phyloP scores from a whole-genome alignment of 2,797 vertebrate genomes.

The Chrysolophus pictus region DNA sequence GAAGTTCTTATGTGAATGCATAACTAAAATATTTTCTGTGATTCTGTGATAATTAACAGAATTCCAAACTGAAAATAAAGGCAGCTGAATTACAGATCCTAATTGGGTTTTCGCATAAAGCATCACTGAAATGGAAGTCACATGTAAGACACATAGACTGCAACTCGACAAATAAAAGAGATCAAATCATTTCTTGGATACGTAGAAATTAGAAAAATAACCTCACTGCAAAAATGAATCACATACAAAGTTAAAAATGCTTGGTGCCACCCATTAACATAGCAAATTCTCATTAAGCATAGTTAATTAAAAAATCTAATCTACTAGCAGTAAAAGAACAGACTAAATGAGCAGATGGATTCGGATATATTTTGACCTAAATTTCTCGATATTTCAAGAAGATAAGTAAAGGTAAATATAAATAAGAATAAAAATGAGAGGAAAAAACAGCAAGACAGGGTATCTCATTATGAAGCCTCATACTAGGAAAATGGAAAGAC shows the following conservation, averaged over 20 bases:
- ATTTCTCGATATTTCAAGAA: slow-evolving; percentile 48
- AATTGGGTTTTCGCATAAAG: not conserved
- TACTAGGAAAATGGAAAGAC: not conserved
- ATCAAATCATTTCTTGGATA: not conserved
- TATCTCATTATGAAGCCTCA: not conserved
- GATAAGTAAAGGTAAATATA: slow-evolving; percentile 64
- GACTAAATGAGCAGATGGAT: slow-evolving; percentile 64
- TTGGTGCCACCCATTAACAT: not conserved
- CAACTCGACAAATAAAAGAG: not conserved
- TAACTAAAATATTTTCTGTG: not conserved
- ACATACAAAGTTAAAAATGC: not conserved
- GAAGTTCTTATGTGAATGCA: not conserved
- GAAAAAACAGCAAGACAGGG: not conserved
- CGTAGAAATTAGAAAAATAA: not conserved
- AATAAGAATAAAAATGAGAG: slow-evolving; percentile 38
- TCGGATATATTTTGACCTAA: slow-evolving; percentile 51
- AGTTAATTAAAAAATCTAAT: slow-evolving; percentile 43
- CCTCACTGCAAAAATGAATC: not conserved
- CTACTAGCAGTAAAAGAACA: slow-evolving; percentile 62
- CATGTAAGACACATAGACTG: not conserved
- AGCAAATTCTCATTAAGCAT: slow-evolving; percentile 7
- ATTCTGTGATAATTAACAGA: not conserved
- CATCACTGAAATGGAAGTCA: not conserved
- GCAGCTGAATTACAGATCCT: not conserved
- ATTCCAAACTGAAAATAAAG: not conserved